Evolutionary conservation across 2,888 invertebrate species (phyloP).

Genomic region (Acrobasis repandana): DNA sequence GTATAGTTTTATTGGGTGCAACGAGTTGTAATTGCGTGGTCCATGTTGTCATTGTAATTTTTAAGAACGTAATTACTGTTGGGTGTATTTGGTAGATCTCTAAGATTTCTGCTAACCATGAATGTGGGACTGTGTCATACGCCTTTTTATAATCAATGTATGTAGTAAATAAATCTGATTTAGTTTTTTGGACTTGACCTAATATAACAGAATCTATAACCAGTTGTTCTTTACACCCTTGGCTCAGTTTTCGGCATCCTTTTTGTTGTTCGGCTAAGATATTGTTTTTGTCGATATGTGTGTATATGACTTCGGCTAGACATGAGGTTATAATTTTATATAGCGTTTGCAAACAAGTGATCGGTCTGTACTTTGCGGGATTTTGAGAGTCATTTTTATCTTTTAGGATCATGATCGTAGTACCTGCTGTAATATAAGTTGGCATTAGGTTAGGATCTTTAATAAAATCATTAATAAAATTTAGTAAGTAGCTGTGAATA

Average conservation of each 20-base stretch:
- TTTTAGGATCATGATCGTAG: conserved; percentile 33
- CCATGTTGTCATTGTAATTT: conserved; percentile 23
- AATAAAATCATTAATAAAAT: conserved; percentile 27
- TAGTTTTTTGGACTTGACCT: conserved; percentile 22
- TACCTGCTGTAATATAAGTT: conserved; percentile 27
- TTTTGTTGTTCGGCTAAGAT: conserved; percentile 36
- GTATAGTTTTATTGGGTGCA: conserved; percentile 20
- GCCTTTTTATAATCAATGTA: conserved; percentile 37
- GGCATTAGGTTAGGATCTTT: conserved; percentile 22
- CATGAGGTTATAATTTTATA: conserved; percentile 36
- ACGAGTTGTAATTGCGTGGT: conserved; percentile 13
- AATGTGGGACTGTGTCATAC: conserved; percentile 35
- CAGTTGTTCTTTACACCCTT: conserved; percentile 23
- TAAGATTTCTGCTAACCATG: conserved; percentile 1
- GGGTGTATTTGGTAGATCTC: conserved; percentile 24
- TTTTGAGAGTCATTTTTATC: conserved; percentile 18
- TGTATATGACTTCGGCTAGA: conserved; percentile 31
- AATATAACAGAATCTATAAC: conserved; percentile 31
- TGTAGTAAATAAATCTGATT: conserved; percentile 26
- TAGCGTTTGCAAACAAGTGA: conserved; percentile 38
- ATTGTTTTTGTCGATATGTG: conserved; percentile 28
- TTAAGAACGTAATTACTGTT: conserved; percentile 19
- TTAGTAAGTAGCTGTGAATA: conserved; percentile 15
- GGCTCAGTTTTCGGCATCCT: conserved; percentile 30
- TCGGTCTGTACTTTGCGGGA: conserved; percentile 38